phyloP scores from a whole-genome alignment of 2,797 vertebrate genomes.

The Malurus splendens region DNA sequence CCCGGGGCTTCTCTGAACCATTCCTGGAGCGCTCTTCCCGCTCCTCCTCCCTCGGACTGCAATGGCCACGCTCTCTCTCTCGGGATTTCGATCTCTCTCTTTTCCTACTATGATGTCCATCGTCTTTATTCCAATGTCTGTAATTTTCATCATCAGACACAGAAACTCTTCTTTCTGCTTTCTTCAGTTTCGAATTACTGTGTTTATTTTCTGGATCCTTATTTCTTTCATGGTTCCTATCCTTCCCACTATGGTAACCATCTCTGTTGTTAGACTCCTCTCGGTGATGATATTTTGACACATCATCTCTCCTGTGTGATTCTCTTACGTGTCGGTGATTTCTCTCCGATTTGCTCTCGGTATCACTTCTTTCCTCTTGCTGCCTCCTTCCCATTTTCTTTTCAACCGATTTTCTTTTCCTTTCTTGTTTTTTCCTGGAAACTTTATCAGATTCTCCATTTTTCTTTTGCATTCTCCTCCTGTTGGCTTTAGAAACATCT shows the following conservation, averaged over 20 bases:
- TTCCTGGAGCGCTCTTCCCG: conserved; percentile 63
- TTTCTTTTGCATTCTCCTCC: conserved; percentile 72
- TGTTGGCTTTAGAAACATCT: conserved; percentile 74
- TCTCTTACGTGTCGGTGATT: conserved; percentile 50
- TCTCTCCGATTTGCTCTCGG: conserved; percentile 59
- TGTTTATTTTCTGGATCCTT: conserved; percentile 55
- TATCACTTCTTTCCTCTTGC: conserved; percentile 63
- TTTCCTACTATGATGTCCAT: conserved; percentile 55
- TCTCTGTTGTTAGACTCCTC: conserved; percentile 53
- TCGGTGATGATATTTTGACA: conserved; percentile 46
- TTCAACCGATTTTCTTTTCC: conserved; percentile 63
- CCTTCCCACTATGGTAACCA: conserved; percentile 26
- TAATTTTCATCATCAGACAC: conserved; percentile 68
- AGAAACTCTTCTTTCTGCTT: conserved; percentile 61
- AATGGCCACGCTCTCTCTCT: conserved; percentile 61
- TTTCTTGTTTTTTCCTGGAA: conserved; percentile 57
- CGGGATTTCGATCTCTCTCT: conserved; percentile 72
- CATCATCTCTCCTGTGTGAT: conserved; percentile 44
- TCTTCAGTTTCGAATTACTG: conserved; percentile 62
- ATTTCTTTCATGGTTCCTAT: conserved; percentile 54
- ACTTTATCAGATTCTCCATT: conserved; percentile 66
- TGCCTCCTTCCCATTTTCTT: conserved; percentile 59
- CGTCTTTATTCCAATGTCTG: conserved; percentile 59
- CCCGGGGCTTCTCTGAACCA: conserved; percentile 56
- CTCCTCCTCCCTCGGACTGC: conserved; percentile 45